Base-by-base conservation (phyloP, 2,888 invertebrate genomes). In the Amphimallon solstitiale region DNA sequence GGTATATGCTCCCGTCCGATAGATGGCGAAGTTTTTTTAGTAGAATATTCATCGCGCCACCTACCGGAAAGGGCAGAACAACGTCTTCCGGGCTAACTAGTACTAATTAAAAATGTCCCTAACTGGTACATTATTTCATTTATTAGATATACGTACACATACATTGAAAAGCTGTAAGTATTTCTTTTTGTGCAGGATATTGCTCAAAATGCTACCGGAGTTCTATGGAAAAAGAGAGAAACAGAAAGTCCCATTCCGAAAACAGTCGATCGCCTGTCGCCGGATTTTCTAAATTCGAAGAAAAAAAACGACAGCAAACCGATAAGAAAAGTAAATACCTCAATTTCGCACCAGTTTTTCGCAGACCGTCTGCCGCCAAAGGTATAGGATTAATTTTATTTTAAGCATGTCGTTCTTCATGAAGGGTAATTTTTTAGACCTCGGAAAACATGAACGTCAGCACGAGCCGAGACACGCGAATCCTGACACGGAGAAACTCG, bases 191-290 rank as follows among this genome's bases (percentile, higher is more conserved):
- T 29, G 6, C 63, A 82, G 83, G 98, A 1, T 96, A 95, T 81
- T 99, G 99, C 82, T 98, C 98, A 48, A 93, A 95, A 84, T 99
- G 99, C 82, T 95, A 95, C 83, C 88, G 95, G 59, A 93, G 95
- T 75, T 88, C 89, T 75, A 86, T 92, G 80, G 89, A 88, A 72
- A 85, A 82, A 65, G 86, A 88, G 74, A 82, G 87, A 69, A 86
- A 81, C 80, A 12, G 56, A n/a, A 85, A 81, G 72, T 63, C 65
- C 15, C 74, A 71, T 66, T 52, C 69, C 35, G 73, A 78, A 19
- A 73, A 75, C 45, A 71, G 76, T 2, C 84, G 84, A 17, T 79
- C 84, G 0, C 76, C 82, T 19, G 76, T 84, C 17, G 83, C 87
- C 52, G 85, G 89, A 1, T 94, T 94, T 82, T 87, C 90, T 40